phyloP scores from a whole-genome alignment of 2,888 invertebrate species.

The Calameuta idolon region DNA sequence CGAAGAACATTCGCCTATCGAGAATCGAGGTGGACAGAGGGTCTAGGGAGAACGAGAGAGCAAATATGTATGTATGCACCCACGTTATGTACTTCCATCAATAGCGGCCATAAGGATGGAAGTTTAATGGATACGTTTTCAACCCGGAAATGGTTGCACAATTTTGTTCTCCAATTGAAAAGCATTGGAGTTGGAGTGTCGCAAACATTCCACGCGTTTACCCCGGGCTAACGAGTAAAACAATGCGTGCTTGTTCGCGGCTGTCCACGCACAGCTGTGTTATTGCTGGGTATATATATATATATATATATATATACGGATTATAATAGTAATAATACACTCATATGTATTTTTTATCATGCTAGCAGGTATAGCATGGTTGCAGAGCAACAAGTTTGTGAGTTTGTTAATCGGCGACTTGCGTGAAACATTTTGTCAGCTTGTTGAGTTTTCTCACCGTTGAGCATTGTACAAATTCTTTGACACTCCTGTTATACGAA shows the following conservation, averaged over 20 bases:
- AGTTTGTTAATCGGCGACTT: constrained; percentile 31
- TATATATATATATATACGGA: not conserved
- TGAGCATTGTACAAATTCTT: not conserved
- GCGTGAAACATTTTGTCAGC: not conserved
- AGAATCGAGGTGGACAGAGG: constrained; percentile 15
- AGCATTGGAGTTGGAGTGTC: too few relatives aligned
- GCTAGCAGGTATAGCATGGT: constrained; percentile 51
- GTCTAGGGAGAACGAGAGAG: constrained; percentile 12
- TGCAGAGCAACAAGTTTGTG: constrained; percentile 38
- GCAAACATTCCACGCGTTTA: too few relatives aligned
- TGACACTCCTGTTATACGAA: not conserved
- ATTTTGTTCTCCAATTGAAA: too few relatives aligned
- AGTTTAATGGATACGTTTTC: not conserved
- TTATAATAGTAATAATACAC: constrained; percentile 24
- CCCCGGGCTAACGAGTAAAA: not conserved
- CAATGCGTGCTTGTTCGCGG: not conserved
- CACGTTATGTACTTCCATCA: not conserved
- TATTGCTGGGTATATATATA: not conserved
- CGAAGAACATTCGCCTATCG: constrained; percentile 10
- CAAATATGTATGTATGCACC: constrained; percentile 16
- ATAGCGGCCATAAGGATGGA: not conserved
- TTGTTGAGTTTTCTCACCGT: not conserved
- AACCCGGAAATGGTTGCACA: too few relatives aligned
- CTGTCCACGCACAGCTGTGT: not conserved
- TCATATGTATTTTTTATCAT: constrained; percentile 33